Evolutionary conservation across 2,888 invertebrate species (phyloP).

Genomic region (Cantharis rustica): DNA sequence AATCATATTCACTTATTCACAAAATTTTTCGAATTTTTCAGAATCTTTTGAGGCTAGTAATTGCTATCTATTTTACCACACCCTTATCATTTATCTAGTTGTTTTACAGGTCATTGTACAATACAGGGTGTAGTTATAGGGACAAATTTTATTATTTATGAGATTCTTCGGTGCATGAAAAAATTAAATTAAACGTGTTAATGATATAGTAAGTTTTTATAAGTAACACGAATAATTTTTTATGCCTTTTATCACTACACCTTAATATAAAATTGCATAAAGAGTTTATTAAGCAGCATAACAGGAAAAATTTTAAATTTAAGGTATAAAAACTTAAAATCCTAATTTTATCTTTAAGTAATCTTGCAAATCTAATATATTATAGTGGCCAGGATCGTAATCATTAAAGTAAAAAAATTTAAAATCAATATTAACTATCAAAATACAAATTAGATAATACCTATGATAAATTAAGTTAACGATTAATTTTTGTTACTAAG

Average conservation of each 20-base stretch:
- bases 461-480: neutral
- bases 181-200: neutral
- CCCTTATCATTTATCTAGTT: slow-evolving; percentile 22
- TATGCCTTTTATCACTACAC: neutral
- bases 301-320: neutral
- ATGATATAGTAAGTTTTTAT: neutral
- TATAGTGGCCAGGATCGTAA: neutral
- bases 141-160: slow-evolving; percentile 10
- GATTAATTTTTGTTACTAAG: neutral
- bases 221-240: neutral
- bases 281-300: neutral
- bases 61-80: slow-evolving; percentile 24
- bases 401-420: neutral
- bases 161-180: neutral
- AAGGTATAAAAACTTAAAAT: neutral
- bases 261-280: neutral
- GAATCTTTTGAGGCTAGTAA: slow-evolving; percentile 13
- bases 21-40: slow-evolving; percentile 7
- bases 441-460: neutral
- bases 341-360: neutral
- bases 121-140: slow-evolving; percentile 10
- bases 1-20: neutral
- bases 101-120: slow-evolving; percentile 19
- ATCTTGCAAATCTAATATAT: neutral
- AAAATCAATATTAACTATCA: neutral